A percentile compares a stretch with the other conserved stretches of the same genome.
Evolutionary conservation across 2,888 invertebrate genomes (phyloP).

Genomic region (Leptopilina drosophilae): DNA sequence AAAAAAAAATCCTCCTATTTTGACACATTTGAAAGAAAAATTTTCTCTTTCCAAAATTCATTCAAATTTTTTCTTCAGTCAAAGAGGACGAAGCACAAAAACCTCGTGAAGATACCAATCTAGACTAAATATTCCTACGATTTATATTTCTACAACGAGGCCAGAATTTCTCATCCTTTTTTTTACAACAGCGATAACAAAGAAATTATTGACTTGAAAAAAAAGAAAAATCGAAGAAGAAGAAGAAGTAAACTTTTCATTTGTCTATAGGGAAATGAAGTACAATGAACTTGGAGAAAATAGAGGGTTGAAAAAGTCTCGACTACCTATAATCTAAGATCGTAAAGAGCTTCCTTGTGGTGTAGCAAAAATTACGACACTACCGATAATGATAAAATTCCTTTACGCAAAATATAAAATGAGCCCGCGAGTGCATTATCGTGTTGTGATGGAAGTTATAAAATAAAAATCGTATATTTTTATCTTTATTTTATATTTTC

Average conservation of each 20-base stretch:
- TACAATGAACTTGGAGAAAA: conserved; percentile 28
- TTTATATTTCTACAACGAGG: no score
- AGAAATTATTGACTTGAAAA: conserved; percentile 12
- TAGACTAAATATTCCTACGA: no score
- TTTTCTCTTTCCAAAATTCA: no score
- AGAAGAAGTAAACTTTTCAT: conserved; percentile 32
- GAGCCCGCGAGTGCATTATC: conserved; percentile 8
- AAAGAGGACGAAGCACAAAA: no score
- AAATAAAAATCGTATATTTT: background rate
- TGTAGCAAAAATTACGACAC: conserved; percentile 24
- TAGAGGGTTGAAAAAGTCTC: conserved; percentile 20
- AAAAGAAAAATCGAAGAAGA: background rate
- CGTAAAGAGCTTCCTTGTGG: conserved; percentile 35
- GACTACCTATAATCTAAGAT: conserved; percentile 27
- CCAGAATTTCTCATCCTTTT: background rate
- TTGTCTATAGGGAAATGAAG: conserved; percentile 33
- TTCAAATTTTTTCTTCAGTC: no score
- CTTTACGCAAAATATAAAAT: conserved; percentile 4
- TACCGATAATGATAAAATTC: conserved; percentile 35
- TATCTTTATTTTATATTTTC: background rate
- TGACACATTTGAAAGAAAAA: no score
- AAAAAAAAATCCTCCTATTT: no score
- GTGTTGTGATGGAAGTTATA: background rate
- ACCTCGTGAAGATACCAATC: no score
- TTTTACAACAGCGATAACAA: conserved; percentile 20